A percentile compares a stretch with the other conserved stretches of the same genome.
Evolutionary conservation across 2,113 vertebrate species (phyloP).

Genomic region (Lycaon pictus): DNA sequence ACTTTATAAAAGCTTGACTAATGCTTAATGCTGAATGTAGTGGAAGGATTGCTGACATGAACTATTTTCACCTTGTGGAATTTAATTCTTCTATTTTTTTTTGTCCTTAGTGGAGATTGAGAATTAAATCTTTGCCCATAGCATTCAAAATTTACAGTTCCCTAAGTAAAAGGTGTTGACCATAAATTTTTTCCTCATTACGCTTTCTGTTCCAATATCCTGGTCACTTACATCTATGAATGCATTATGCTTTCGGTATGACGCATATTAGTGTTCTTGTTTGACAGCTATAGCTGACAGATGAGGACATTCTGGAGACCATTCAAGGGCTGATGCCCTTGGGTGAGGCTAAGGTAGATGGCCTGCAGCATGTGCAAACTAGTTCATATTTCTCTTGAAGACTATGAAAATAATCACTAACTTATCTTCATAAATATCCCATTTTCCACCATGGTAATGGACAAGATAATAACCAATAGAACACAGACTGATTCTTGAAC

Average conservation of each 20-base stretch:
- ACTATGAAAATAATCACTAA: neutral
- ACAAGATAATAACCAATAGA: neutral
- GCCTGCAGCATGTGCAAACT: neutral
- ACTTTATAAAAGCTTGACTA: constrained; percentile 73
- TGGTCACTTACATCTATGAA: constrained; percentile 62
- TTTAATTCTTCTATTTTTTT: constrained; percentile 57
- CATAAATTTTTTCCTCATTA: constrained; percentile 63
- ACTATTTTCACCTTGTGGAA: constrained; percentile 45
- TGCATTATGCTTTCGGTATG: constrained; percentile 51
- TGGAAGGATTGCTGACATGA: constrained; percentile 52
- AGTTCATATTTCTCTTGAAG: neutral
- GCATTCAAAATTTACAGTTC: constrained; percentile 17
- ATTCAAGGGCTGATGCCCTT: constrained; percentile 58
- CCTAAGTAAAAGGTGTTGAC: constrained; percentile 43
- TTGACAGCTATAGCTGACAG: constrained; percentile 64
- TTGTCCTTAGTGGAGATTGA: neutral
- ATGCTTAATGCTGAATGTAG: constrained; percentile 33
- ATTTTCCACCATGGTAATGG: neutral
- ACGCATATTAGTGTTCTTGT: constrained; percentile 34
- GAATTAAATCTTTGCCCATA: constrained; percentile 26
- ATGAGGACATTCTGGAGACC: constrained; percentile 54
- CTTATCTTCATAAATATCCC: neutral
- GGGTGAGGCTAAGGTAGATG: neutral
- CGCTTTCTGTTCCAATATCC: constrained; percentile 52
- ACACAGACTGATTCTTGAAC: neutral